Conservation (phyloP, 2,797 vertebrate species). For the Poeciliopsis infans region DNA sequence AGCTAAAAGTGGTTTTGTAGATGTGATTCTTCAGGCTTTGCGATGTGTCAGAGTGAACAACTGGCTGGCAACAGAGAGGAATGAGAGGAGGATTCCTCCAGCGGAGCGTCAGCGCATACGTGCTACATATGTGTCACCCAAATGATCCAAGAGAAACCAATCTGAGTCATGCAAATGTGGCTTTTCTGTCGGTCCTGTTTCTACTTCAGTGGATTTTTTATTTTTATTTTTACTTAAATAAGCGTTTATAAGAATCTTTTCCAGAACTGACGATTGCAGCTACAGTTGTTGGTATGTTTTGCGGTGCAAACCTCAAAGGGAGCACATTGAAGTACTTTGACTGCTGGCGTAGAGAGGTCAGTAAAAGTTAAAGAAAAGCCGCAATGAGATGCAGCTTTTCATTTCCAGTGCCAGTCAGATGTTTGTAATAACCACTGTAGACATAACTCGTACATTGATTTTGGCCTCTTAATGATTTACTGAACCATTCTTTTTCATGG, state of each 20-base stretch:
- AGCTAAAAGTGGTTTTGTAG: neutral
- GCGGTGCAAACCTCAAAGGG: slow-evolving; percentile 38
- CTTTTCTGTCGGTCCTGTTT: slow-evolving; percentile 21
- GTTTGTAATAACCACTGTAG: neutral
- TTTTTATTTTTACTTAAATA: slow-evolving; percentile 6
- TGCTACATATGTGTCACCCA: slow-evolving; percentile 21
- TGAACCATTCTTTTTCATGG: neutral
- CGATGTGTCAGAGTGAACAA: slow-evolving; percentile 5
- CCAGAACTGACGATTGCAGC: slow-evolving; percentile 24
- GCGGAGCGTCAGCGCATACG: slow-evolving; percentile 9
- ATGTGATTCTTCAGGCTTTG: neutral
- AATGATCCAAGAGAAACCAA: slow-evolving; percentile 31
- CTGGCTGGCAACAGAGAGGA: neutral
- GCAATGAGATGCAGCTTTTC: slow-evolving; percentile 51
- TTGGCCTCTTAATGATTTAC: neutral
- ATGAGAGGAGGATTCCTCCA: slow-evolving; percentile 2
- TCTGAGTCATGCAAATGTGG: slow-evolving; percentile 13
- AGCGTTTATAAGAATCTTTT: slow-evolving; percentile 6
- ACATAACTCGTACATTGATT: neutral
- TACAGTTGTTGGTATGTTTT: slow-evolving; percentile 22
- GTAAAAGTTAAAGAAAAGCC: slow-evolving; percentile 41
- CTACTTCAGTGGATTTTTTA: slow-evolving; percentile 8
- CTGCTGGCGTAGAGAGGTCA: slow-evolving; percentile 32
- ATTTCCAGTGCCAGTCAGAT: neutral
- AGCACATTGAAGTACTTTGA: slow-evolving; percentile 29